Percentiles rank a stretch among this genome's conserved stretches.
These are phyloP conservation scores for Trogon melanurus DNA, from an alignment of 2,113 vertebrate genomes.

Conservation along the genomic window DNA sequence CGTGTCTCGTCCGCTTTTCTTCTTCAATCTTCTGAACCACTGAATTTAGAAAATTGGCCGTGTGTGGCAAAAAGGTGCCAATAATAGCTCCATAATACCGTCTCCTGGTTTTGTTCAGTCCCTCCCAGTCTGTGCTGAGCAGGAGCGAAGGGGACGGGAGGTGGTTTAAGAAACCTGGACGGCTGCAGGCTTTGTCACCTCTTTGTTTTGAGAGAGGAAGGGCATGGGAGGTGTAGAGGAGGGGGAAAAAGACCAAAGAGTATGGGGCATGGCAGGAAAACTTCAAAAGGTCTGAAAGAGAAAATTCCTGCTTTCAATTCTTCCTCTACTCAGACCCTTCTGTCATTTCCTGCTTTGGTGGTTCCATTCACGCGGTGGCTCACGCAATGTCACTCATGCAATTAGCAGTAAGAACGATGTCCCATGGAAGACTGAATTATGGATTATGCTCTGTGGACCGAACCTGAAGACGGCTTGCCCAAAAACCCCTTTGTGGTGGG, in stretches of 20 bases:
- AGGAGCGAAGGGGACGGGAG: neutral
- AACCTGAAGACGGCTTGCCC: neutral
- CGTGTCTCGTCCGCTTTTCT: neutral
- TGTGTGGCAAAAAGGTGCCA: neutral
- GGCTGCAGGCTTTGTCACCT: neutral
- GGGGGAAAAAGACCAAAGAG: neutral
- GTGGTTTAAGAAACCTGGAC: neutral
- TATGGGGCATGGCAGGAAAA: neutral
- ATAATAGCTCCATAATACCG: neutral
- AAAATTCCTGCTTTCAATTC: neutral
- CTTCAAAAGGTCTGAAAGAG: neutral
- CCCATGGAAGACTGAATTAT: neutral
- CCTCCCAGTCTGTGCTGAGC: neutral
- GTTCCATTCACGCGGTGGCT: neutral
- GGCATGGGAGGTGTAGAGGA: neutral
- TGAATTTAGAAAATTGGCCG: neutral
- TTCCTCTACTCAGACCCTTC: neutral
- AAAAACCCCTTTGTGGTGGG: neutral
- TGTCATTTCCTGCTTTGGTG: neutral
- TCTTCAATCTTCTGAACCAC: neutral
- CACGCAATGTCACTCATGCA: fast-evolving
- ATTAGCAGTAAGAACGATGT: neutral
- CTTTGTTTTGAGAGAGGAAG: neutral
- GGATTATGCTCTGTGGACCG: neutral
- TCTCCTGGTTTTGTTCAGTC: neutral